These are phyloP conservation scores for Nebria brevicollis DNA, from an alignment of 2,888 invertebrate genomes.

Conservation along the genomic window DNA sequence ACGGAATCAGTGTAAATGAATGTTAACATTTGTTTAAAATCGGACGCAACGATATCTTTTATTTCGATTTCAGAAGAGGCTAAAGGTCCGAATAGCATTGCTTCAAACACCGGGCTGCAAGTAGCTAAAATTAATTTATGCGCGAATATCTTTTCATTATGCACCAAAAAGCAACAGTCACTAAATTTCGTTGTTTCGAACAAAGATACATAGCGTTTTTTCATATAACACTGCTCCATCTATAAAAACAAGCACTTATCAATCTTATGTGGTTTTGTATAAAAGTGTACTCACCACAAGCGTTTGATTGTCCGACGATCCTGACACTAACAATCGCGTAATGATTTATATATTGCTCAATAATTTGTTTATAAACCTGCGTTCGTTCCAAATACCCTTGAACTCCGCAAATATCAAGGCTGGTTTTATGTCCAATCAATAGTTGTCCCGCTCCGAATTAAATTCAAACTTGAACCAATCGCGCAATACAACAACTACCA, in stretches of 20 bases:
- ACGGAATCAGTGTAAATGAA: conserved; percentile 72
- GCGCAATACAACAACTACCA: neutral
- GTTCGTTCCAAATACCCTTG: conserved; percentile 41
- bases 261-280: neutral
- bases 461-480: conserved; percentile 25
- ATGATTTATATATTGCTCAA: conserved; percentile 42
- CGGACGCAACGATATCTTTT: conserved; percentile 69
- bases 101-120: conserved; percentile 75
- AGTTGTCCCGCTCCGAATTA: conserved; percentile 22
- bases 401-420: conserved; percentile 46
- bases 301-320: conserved; percentile 17
- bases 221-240: conserved; percentile 60
- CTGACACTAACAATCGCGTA: conserved; percentile 19
- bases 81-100: conserved; percentile 73
- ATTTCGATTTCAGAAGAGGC: conserved; percentile 65
- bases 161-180: conserved; percentile 70
- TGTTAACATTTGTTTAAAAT: conserved; percentile 70
- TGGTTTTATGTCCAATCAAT: conserved; percentile 28
- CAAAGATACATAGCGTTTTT: conserved; percentile 64
- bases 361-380: conserved; percentile 43
- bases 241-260: conserved; percentile 61
- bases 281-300: conserved; percentile 29
- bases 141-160: conserved; percentile 66
- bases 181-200: conserved; percentile 67
- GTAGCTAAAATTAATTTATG: conserved; percentile 73